phyloP scores from a whole-genome alignment of 2,113 vertebrate species.

The Tychaedon coryphoeus region DNA sequence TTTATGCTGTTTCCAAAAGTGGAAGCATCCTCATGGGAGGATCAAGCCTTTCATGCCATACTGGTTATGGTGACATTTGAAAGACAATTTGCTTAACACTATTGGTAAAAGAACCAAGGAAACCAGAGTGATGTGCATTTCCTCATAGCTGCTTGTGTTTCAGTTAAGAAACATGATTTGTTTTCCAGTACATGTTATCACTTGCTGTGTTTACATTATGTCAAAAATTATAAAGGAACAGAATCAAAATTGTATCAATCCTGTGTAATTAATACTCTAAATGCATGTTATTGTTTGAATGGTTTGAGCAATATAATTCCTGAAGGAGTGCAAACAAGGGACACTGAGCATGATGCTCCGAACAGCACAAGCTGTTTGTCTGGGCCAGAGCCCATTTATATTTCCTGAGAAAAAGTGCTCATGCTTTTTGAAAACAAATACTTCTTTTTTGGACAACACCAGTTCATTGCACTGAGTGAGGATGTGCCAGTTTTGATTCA shows the following conservation, averaged over 20 bases:
- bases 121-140: not conserved
- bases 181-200: slow-evolving; percentile 8
- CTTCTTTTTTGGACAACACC: not conserved
- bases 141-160: not conserved
- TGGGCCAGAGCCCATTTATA: not conserved
- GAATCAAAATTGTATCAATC: not conserved
- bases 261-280: not conserved
- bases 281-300: not conserved
- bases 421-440: not conserved
- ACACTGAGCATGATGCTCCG: not conserved
- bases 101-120: not conserved
- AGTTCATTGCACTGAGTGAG: not conserved
- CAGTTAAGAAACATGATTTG: not conserved
- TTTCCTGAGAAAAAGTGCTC: not conserved
- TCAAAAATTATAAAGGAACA: not conserved
- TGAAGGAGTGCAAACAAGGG: not conserved
- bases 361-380: not conserved
- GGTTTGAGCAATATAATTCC: not conserved
- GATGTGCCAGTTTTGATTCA: not conserved
- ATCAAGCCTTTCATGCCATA: not conserved
- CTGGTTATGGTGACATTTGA: not conserved
- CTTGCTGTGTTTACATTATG: slow-evolving; percentile 19
- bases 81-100: not conserved
- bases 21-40: not conserved
- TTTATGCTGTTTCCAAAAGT: not conserved